These are phyloP conservation scores for Troides oblongomaculatus DNA, from an alignment of 2,888 invertebrate genomes.

Conservation along the genomic window DNA sequence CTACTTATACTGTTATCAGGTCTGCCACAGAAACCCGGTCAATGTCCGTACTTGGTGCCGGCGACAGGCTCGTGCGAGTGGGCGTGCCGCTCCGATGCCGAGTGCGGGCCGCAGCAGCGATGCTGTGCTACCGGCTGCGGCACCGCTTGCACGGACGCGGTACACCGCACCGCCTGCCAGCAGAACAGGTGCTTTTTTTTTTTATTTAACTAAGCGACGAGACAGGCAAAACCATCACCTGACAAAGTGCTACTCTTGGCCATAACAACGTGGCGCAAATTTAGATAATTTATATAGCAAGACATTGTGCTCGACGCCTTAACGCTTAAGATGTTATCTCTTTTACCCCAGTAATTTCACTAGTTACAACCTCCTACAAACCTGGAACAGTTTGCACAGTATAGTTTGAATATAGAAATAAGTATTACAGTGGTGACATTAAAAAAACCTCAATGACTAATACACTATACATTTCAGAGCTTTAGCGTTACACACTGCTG, in stretches of 20 bases:
- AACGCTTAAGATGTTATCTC: too few species aligned
- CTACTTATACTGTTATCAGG: slow-evolving; percentile 49
- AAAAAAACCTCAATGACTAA: not conserved
- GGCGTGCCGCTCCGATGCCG: slow-evolving; percentile 87
- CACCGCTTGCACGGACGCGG: slow-evolving; percentile 87
- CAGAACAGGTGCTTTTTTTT: slow-evolving; percentile 71
- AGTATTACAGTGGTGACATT: not conserved
- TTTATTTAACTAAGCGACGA: too few species aligned
- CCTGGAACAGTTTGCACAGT: too few species aligned
- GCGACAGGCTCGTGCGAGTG: slow-evolving; percentile 85
- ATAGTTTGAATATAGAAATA: too few species aligned
- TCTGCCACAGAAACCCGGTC: slow-evolving; percentile 86
- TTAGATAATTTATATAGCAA: too few species aligned
- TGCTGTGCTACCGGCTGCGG: slow-evolving; percentile 95
- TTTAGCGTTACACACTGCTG: slow-evolving; percentile 66
- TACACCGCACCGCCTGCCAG: slow-evolving; percentile 87
- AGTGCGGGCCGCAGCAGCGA: slow-evolving; percentile 84
- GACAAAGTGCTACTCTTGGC: too few species aligned
- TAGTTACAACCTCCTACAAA: too few species aligned
- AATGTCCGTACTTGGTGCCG: slow-evolving; percentile 91
- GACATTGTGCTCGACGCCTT: too few species aligned
- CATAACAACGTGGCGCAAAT: too few species aligned
- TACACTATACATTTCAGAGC: slow-evolving; percentile 45
- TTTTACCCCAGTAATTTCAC: too few species aligned
- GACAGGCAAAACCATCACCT: too few species aligned